Percentiles rank a stretch among this genome's conserved stretches.
Evolutionary conservation across 2,113 vertebrate genomes (phyloP).

Genomic region (Alosa alosa): DNA sequence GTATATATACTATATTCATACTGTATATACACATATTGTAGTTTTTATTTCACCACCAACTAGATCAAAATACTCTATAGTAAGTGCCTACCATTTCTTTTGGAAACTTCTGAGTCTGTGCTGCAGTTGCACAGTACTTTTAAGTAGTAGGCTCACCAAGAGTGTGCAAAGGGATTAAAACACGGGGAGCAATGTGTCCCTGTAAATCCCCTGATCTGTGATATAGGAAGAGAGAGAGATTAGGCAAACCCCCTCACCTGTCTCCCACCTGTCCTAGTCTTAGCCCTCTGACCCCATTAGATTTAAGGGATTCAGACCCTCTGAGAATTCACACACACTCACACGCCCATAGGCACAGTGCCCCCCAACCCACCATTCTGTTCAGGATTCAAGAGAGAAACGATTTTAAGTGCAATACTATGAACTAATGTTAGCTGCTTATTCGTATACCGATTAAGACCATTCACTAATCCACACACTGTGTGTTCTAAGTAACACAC

Average conservation of each 20-base stretch:
- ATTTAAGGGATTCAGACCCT: conserved; percentile 30
- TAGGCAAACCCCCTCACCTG: not conserved
- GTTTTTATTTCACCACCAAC: not conserved
- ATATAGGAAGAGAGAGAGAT: conserved; percentile 34
- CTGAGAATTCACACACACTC: conserved; percentile 34
- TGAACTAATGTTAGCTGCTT: not conserved
- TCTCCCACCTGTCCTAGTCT: conserved; percentile 47
- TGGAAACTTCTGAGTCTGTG: not conserved
- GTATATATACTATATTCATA: not conserved
- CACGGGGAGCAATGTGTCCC: not conserved
- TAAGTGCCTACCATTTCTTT: not conserved
- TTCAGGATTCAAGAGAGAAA: not conserved
- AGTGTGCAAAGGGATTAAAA: not conserved
- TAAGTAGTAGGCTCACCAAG: not conserved
- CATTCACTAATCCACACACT: not conserved
- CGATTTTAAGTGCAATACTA: conserved; percentile 2
- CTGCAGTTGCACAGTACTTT: not conserved
- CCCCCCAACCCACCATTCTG: not conserved
- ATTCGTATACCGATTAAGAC: not conserved
- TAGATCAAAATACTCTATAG: not conserved
- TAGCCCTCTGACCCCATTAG: conserved; percentile 45
- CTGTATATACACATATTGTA: not conserved
- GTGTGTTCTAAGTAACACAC: not conserved
- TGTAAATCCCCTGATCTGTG: not conserved
- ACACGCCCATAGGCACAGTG: not conserved